Conservation (phyloP, 2,888 invertebrate genomes). For the Agrotis clavis region DNA sequence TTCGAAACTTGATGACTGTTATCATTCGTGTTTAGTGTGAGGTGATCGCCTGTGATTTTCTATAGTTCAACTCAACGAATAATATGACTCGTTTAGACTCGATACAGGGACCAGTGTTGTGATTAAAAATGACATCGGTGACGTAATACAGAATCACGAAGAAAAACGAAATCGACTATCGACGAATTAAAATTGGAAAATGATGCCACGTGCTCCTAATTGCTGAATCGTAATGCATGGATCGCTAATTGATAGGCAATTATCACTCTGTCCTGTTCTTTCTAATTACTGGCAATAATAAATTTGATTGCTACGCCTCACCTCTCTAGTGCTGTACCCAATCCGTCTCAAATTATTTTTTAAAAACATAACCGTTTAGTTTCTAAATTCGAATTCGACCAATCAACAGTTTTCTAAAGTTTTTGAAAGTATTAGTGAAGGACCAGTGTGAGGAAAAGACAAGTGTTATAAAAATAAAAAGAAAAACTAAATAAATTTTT, state of each 20-base stretch:
- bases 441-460: constrained; percentile 69
- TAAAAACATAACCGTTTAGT: constrained; percentile 53
- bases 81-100: constrained; percentile 62
- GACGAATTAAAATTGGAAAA: constrained; percentile 76
- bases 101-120: constrained; percentile 69
- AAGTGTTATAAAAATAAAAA: constrained; percentile 62
- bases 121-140: constrained; percentile 87
- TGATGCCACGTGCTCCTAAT: constrained; percentile 86
- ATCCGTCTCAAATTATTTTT: constrained; percentile 64
- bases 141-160: constrained; percentile 77
- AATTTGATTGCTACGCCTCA: constrained; percentile 76
- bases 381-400: constrained; percentile 59
- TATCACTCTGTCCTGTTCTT: constrained; percentile 84
- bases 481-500: constrained; percentile 57
- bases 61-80: constrained; percentile 63
- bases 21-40: constrained; percentile 86
- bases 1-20: constrained; percentile 88
- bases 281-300: constrained; percentile 81
- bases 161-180: constrained; percentile 64
- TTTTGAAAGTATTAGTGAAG: constrained; percentile 50
- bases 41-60: constrained; percentile 82
- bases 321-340: constrained; percentile 59
- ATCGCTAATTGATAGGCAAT: constrained; percentile 83
- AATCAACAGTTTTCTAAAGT: constrained; percentile 46
- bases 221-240: constrained; percentile 81